A percentile compares a stretch with the other conserved stretches of the same genome.
Evolutionary conservation across 2,113 vertebrate genomes (phyloP).

Genomic region (Megaceryle maxima): DNA sequence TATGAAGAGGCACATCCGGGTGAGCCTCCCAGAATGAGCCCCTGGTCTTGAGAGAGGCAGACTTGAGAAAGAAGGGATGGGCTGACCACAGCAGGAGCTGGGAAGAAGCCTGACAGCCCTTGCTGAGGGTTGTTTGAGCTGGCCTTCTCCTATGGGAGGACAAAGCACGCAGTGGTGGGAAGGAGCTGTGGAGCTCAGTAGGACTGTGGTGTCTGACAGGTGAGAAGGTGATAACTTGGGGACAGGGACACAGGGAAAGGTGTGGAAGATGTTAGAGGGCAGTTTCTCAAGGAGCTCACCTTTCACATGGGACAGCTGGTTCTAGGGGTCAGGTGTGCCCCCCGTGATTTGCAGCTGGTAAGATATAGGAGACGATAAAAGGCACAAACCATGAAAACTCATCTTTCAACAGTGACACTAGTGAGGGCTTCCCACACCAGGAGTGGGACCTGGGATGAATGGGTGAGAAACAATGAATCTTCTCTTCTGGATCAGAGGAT

Average conservation of each 20-base stretch:
- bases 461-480: slow-evolving; percentile 76
- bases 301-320: background rate
- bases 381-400: background rate
- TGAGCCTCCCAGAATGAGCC: background rate
- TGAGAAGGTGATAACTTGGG: background rate
- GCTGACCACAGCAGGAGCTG: background rate
- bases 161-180: background rate
- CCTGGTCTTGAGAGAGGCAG: background rate
- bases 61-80: background rate
- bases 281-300: background rate
- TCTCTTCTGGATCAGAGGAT: slow-evolving; percentile 66
- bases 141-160: background rate
- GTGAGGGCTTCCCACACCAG: slow-evolving; percentile 65
- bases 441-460: slow-evolving; percentile 75
- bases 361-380: background rate
- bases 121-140: background rate
- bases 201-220: background rate
- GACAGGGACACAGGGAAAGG: background rate
- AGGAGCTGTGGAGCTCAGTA: background rate
- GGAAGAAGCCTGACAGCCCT: background rate
- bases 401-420: background rate
- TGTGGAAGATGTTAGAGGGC: background rate
- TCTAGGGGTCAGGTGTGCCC: background rate
- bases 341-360: background rate
- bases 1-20: background rate